Conservation (phyloP, 2,888 invertebrate species). For the Villa cingulata region DNA sequence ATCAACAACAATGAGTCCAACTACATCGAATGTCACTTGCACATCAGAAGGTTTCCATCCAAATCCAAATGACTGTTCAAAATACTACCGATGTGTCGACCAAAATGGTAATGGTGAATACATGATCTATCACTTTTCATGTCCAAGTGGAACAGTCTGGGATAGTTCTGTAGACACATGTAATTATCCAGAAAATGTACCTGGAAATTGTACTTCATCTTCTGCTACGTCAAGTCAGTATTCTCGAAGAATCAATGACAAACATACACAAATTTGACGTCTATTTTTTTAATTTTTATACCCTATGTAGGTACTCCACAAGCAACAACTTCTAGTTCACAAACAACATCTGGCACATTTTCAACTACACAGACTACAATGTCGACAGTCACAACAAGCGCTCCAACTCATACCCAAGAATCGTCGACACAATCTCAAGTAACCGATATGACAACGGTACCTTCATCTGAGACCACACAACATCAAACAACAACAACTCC, state of each 20-base stretch:
- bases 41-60: constrained; percentile 47
- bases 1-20: constrained; percentile 9
- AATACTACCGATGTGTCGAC: constrained; percentile 53
- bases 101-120: constrained; percentile 44
- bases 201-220: constrained; percentile 29
- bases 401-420: constrained; percentile 2
- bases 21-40: constrained; percentile 25
- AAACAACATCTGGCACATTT: too few species aligned
- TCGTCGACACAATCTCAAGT: constrained; percentile 8
- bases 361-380: not conserved
- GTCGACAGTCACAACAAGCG: not conserved
- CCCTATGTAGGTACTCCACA: too few species aligned
- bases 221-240: not conserved
- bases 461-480: not conserved
- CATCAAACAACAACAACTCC: not conserved
- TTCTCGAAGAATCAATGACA: too few species aligned
- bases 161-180: constrained; percentile 53
- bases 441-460: not conserved
- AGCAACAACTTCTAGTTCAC: too few species aligned
- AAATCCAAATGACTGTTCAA: constrained; percentile 46
- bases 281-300: too few species aligned
- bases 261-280: too few species aligned
- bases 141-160: constrained; percentile 57
- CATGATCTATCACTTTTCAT: constrained; percentile 51
- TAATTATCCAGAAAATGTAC: constrained; percentile 51